Conservation (phyloP, 2,888 invertebrate genomes). For the Cremastinae sp. region DNA sequence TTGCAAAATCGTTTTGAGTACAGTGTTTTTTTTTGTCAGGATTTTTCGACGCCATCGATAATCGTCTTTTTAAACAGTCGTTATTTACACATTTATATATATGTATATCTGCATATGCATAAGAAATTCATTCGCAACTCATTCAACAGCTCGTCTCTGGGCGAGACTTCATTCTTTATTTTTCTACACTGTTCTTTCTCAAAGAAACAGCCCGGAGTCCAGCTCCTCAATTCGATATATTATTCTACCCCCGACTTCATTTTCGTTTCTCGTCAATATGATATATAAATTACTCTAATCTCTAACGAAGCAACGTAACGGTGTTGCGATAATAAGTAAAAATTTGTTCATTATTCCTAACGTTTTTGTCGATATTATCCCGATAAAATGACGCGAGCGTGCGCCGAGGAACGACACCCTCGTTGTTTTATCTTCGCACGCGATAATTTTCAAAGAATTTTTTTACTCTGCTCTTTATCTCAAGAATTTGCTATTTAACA, state of each 20-base stretch:
- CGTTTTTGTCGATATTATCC: background rate
- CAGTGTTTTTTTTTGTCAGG: no score
- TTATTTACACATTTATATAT: background rate
- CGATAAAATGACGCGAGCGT: no score
- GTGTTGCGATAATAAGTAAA: constrained; percentile 47
- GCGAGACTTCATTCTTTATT: constrained; percentile 24
- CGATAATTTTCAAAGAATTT: no score
- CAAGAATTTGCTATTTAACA: no score
- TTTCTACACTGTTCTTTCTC: constrained; percentile 26
- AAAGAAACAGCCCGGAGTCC: constrained; percentile 47
- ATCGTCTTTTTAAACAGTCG: no score
- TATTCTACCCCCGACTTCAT: constrained; percentile 21
- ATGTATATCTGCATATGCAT: constrained; percentile 4
- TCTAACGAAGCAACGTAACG: constrained; percentile 53
- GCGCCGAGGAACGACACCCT: no score
- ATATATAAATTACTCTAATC: constrained; percentile 48
- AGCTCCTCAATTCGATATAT: constrained; percentile 44
- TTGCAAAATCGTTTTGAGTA: no score
- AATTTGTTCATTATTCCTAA: constrained; percentile 26
- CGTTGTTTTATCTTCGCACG: no score
- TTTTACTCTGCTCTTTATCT: no score
- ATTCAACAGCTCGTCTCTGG: constrained; percentile 42
- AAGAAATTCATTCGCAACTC: constrained; percentile 27
- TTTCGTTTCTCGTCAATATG: constrained; percentile 14
- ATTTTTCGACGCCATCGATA: no score